Base-by-base conservation (phyloP, 2,888 invertebrate genomes). In the Drosophila recens region DNA sequence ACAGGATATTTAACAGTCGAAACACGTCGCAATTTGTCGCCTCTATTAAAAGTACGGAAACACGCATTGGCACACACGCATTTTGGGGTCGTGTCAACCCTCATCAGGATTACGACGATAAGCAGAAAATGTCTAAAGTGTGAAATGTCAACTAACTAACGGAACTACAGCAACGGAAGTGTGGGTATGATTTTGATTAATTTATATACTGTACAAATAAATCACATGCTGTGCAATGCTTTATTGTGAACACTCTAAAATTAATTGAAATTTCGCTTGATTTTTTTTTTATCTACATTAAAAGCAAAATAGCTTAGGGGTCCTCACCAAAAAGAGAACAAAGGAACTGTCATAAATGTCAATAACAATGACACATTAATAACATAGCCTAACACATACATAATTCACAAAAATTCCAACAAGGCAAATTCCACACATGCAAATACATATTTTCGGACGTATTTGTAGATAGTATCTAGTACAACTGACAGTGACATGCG, bases 211-310 rank as follows among this genome's bases (percentile, higher is more conserved):
- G 8, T 54, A 20, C 45, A 20, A 36, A 38, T 15, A 15, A 13
- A 30, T 30, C 13, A 8, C 34, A 36, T 13, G 23, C 45, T 45
- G 45, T 45, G n/a, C 20, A 51, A 13, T 10, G 33, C 38, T 36
- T 38, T 52, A 23, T 17, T 23, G 33, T 13, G 5, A 33, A 20
- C 10, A 46, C 8, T 42, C 48, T 40, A 15, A 61, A 78, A 71
- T 75, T 65, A 75, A 75, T 75, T 75, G 75, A 75, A 67, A 71
- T 64, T 63, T 23, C 40, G 38, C 42, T 17, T 17, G 17, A 20
- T 10, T 45, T 10, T 40, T 45, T 10, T 40, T 58, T 20, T 40
- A 33, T 52, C 13, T 9, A 61, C 17, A 49, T 45, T 48, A 38
- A 54, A 57, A 10, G n/a, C 15, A 10, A 17, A 48, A 8, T 6